phyloP scores from a whole-genome alignment of 2,113 vertebrate genomes.

The Holacanthus passer region DNA sequence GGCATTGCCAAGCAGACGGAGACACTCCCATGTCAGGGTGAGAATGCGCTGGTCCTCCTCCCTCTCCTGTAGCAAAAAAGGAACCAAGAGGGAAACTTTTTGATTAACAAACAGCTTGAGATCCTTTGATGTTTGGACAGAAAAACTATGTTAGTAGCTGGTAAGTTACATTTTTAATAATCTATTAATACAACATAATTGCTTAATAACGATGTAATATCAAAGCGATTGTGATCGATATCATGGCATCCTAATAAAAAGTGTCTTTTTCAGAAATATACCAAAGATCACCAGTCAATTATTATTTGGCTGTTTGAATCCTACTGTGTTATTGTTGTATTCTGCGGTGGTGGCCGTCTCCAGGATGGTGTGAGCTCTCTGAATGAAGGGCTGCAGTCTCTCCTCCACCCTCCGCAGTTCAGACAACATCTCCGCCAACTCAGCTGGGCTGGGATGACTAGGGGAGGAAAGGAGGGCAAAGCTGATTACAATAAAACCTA shows the following conservation, averaged over 20 bases:
- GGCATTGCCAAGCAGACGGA: conserved; percentile 91
- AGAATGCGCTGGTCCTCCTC: conserved; percentile 91
- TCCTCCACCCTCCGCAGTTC: conserved; percentile 89
- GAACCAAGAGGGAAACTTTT: not conserved
- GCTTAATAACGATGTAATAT: too few relatives aligned
- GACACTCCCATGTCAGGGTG: conserved; percentile 89
- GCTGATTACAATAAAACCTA: not conserved
- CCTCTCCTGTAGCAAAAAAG: conserved; percentile 81
- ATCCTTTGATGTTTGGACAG: not conserved
- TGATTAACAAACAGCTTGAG: not conserved
- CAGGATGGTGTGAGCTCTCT: conserved; percentile 90
- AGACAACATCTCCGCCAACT: conserved; percentile 90
- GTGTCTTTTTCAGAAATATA: not conserved
- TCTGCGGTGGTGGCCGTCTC: conserved; percentile 87
- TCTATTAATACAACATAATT: not conserved
- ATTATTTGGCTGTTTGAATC: conserved; percentile 32
- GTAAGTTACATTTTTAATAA: not conserved
- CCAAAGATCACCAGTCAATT: not conserved
- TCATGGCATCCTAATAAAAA: not conserved
- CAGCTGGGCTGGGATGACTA: conserved; percentile 90
- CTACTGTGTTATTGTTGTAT: conserved; percentile 92
- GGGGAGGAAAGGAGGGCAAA: not conserved
- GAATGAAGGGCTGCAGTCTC: conserved; percentile 91
- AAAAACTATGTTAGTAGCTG: too few relatives aligned
- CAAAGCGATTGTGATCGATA: not conserved